Evolutionary conservation across 2,888 invertebrate genomes (phyloP), one percentile per base, ranked within the genome.

Genomic region (Orgyia antiqua): DNA sequence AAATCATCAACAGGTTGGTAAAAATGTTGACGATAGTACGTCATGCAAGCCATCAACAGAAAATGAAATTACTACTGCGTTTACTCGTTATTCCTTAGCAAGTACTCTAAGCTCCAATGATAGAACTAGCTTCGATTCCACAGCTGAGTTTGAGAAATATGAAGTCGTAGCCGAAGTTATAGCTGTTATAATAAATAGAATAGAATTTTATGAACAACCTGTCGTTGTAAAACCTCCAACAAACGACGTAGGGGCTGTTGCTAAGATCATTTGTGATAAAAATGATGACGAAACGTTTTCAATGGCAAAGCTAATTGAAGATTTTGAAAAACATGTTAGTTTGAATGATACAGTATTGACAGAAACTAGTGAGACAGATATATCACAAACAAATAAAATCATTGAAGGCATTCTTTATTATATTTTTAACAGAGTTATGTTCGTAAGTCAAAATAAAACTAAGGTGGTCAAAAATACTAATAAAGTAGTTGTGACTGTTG

Each of bases 131-230:
- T 68, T 77, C 9, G 69, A 86, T 61, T 83, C 86, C 0, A 80
- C 76, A 1, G 65, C 45, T 3, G 86, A 86, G 47, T 86, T 86
- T 38, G 86, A 86, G 39, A 80, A 75, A 46, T 64, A 71, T 18
- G 86, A 86, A 61, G 36, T 56, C 0, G 61, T 82, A 4, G 46
- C 72, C 0, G 83, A 84, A 27, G 41, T 84, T 3, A 36, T 86
- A 5, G 45, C 55, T 2, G 20, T 40, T 7, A 48, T 86, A 17
- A 37, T 83, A 1, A 66, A 63, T 25, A 65, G 45, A 40, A 63
- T 83, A 20, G 60, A 74, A 30, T 46, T 49, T 33, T 44, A 27
- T 13, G 34, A 28, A 24, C 11, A 36, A n/a, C 13, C 15, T 2
- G 11, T 36, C 2, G 23, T 5, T 6, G 5, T 23, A 1, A 6